These are phyloP conservation scores for Cydia pomonella DNA, from an alignment of 1,140 invertebrate species.

Conservation along the genomic window DNA sequence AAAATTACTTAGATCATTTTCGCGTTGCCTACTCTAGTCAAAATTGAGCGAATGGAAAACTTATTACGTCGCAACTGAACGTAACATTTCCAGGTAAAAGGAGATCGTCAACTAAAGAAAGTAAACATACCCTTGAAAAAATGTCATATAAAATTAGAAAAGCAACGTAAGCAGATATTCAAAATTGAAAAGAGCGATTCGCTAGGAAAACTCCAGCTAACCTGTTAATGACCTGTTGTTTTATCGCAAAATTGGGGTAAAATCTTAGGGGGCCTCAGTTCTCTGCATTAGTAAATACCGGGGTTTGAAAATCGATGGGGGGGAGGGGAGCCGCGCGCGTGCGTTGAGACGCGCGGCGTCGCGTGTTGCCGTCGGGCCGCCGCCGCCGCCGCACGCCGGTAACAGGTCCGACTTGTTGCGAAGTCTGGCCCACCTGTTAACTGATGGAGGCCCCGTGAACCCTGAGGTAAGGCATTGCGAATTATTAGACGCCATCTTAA, in stretches of 20 bases:
- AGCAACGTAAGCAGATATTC: too few species aligned
- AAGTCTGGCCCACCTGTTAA: slow-evolving; percentile 69
- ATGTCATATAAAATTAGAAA: background rate
- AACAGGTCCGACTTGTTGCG: slow-evolving; percentile 69
- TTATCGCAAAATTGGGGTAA: slow-evolving; percentile 55
- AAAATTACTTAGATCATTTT: too few species aligned
- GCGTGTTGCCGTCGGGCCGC: slow-evolving; percentile 63
- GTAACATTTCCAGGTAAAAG: background rate
- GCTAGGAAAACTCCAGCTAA: background rate
- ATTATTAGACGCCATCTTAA: slow-evolving; percentile 7
- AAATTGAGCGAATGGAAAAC: background rate
- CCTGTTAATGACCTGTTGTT: slow-evolving; percentile 9
- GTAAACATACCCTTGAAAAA: background rate
- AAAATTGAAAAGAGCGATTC: background rate
- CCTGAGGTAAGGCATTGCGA: slow-evolving; percentile 60
- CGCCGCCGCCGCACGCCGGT: slow-evolving; percentile 66
- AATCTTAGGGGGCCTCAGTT: slow-evolving; percentile 58
- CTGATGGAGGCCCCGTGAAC: slow-evolving; percentile 68
- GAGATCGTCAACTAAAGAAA: background rate
- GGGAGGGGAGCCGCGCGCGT: slow-evolving; percentile 56
- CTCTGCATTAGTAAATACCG: slow-evolving; percentile 75
- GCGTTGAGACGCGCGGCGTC: slow-evolving; percentile 52
- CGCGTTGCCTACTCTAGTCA: too few species aligned
- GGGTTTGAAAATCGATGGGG: slow-evolving; percentile 73
- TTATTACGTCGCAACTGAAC: background rate